Conservation (phyloP, 2,113 vertebrate genomes). For the Osmerus mordax region DNA sequence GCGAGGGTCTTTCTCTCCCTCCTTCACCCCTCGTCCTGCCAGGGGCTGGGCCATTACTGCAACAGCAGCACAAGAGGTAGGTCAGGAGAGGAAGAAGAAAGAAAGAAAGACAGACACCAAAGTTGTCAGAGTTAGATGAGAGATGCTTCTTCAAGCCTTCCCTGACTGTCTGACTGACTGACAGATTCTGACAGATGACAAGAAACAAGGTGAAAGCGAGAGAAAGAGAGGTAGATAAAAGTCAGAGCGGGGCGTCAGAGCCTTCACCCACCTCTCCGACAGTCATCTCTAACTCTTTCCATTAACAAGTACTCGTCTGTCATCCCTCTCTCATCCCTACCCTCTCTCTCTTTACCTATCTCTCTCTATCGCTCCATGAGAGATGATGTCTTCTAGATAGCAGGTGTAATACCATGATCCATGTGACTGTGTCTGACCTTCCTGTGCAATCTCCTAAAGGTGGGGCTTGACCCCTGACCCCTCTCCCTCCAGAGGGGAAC, state of each 20-base stretch:
- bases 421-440: neutral
- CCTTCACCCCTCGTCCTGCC: too few relatives aligned
- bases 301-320: slow-evolving; percentile 4
- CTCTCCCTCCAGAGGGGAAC: too few relatives aligned
- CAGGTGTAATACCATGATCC: too few relatives aligned
- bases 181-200: slow-evolving; percentile 19
- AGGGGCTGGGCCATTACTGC: too few relatives aligned
- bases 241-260: slow-evolving; percentile 2
- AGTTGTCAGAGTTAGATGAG: neutral
- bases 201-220: neutral
- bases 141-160: neutral
- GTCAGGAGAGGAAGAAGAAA: slow-evolving; percentile 13
- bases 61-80: neutral
- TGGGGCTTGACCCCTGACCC: neutral
- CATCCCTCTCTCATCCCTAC: slow-evolving; percentile 1
- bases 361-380: neutral
- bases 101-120: neutral
- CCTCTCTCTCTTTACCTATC: neutral
- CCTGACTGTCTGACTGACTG: slow-evolving; percentile 12
- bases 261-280: slow-evolving; percentile 1
- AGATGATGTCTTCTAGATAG: too few relatives aligned
- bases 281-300: slow-evolving; percentile 3
- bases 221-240: slow-evolving; percentile 3
- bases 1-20: too few relatives aligned
- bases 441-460: neutral